Conservation (phyloP, 2,888 invertebrate genomes). For the Sthenelais limicola region DNA sequence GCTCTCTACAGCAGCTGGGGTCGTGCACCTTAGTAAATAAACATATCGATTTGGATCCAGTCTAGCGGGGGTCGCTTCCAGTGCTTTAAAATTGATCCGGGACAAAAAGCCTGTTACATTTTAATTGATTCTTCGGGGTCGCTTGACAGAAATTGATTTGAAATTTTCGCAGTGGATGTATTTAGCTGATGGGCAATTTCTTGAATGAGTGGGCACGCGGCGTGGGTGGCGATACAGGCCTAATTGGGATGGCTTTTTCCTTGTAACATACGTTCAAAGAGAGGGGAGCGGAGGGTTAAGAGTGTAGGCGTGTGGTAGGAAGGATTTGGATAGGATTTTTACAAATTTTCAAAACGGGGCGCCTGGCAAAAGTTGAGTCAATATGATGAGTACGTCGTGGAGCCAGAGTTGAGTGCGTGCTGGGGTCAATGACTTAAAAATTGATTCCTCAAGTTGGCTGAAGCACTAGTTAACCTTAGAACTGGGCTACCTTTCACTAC, state of each 20-base stretch:
- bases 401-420: background rate
- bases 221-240: background rate
- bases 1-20: constrained; percentile 2
- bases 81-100: constrained; percentile 36
- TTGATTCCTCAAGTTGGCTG: constrained; percentile 27
- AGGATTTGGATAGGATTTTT: constrained; percentile 1
- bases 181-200: constrained; percentile 11
- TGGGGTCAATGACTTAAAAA: constrained; percentile 29
- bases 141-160: constrained; percentile 24
- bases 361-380: constrained; percentile 18
- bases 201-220: background rate
- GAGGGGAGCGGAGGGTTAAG: no score
- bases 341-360: constrained; percentile 25
- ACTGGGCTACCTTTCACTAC: no score
- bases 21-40: constrained; percentile 37
- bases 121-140: constrained; percentile 29
- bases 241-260: background rate
- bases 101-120: constrained; percentile 23
- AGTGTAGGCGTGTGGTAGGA: background rate
- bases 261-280: no score
- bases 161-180: constrained; percentile 1
- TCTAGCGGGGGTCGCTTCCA: constrained; percentile 3
- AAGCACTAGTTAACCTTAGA: constrained; percentile 37
- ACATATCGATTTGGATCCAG: constrained; percentile 38
- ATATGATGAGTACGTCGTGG: constrained; percentile 2